These are phyloP conservation scores for Spodoptera picta DNA, from an alignment of 2,888 invertebrate genomes.

Conservation along the genomic window DNA sequence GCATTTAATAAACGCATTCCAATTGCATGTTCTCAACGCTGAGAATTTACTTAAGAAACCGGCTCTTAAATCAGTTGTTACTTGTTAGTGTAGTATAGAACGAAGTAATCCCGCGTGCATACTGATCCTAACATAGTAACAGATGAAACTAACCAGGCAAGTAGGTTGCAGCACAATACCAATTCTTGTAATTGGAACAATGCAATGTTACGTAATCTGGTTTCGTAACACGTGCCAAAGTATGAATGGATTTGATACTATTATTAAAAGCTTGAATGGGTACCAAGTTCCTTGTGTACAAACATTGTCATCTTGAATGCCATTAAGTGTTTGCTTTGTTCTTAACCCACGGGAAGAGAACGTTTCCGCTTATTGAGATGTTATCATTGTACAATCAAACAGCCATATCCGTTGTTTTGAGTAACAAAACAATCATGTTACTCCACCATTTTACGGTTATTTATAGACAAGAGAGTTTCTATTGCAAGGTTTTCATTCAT, in stretches of 20 bases:
- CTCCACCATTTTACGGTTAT: conserved; percentile 37
- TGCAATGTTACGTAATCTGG: conserved; percentile 62
- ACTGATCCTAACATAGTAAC: conserved; percentile 36
- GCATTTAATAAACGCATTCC: conserved; percentile 24
- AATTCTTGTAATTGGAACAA: conserved; percentile 62
- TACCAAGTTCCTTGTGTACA: conserved; percentile 60
- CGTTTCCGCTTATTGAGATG: conserved; percentile 64
- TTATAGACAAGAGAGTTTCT: conserved; percentile 33
- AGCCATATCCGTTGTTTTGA: conserved; percentile 63
- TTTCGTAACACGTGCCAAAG: conserved; percentile 63
- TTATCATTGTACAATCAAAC: conserved; percentile 66
- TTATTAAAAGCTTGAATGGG: conserved; percentile 63
- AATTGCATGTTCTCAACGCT: conserved; percentile 3
- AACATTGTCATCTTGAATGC: conserved; percentile 67
- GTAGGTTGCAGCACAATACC: conserved; percentile 54
- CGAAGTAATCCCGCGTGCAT: conserved; percentile 31
- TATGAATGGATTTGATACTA: conserved; percentile 69
- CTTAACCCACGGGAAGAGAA: conserved; percentile 63
- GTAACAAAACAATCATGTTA: conserved; percentile 49
- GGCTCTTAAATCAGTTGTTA: conserved; percentile 21
- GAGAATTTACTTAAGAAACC: conserved; percentile 35
- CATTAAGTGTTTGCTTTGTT: conserved; percentile 59
- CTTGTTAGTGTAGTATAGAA: conserved; percentile 16
- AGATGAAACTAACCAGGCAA: conserved; percentile 52
- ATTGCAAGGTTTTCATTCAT: conserved; percentile 49